Base-by-base conservation (phyloP, 2,113 vertebrate genomes). In the Cheirogaleus medius region DNA sequence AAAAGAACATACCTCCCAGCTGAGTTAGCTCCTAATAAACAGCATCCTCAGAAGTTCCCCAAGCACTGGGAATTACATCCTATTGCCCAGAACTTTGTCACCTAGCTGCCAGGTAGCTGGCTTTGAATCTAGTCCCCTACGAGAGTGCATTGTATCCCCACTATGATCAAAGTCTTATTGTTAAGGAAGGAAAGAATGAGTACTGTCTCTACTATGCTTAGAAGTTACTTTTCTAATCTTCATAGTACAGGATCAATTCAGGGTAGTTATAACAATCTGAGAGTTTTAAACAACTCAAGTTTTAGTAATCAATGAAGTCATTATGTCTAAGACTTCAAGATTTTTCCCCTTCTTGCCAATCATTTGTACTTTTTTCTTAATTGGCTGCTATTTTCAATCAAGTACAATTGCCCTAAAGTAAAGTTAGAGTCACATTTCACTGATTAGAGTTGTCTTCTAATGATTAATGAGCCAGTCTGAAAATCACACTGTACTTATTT, bases 291-390 rank as follows among this genome's bases (percentile, higher is more conserved):
- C 47, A 87, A 95, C 49, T 82, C 49, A 60, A 17, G 47, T 96
- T 94, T 94, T 80, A 90, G 49, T 63, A 89, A 91, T 93, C 83
- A 95, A 88, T 93, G 87, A 64, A 95, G 80, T 87, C 49, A 84
- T 93, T 86, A 92, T 82, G 23, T 86, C 34, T 64, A 92, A 69
- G 84, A 84, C 71, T 58, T 58, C 54, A 68, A 49, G 78, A 68
- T 73, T 95, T 69, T 82, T 66, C 91, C 85, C 49, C 63, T 89
- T 83, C 52, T 92, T 95, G 81, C 85, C 90, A 94, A 83, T 96
- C 85, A 95, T 87, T 96, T 97, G 68, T 92, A 74, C n/a, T 73
- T 97, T 96, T 56, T 74, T 93, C 82, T 81, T 98, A 98, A 97
- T 90, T 97, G 90, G 68, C 56, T 86, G 74, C 58, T 85, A 93